phyloP scores from a whole-genome alignment of 2,797 vertebrate species.

The Pterois miles region DNA sequence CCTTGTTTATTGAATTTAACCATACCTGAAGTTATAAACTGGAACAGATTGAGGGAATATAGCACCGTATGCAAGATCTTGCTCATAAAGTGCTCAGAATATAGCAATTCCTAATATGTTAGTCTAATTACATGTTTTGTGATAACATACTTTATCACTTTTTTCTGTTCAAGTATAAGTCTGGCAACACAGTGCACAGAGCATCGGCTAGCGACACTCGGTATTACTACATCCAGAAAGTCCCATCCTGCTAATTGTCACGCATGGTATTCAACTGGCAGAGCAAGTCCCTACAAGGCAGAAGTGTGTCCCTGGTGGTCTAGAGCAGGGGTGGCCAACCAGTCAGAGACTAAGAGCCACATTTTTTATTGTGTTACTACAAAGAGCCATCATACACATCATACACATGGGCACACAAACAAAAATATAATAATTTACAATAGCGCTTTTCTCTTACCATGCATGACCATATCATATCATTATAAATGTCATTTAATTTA shows the following conservation, averaged over 20 bases:
- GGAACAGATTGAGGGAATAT: neutral
- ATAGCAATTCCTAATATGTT: neutral
- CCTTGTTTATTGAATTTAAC: neutral
- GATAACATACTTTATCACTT: neutral
- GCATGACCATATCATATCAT: too few relatives aligned
- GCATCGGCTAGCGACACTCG: conserved; percentile 2
- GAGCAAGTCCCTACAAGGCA: too few relatives aligned
- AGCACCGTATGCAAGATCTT: neutral
- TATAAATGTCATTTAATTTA: too few relatives aligned
- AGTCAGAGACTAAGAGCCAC: too few relatives aligned
- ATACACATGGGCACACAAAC: too few relatives aligned
- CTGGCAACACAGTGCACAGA: neutral
- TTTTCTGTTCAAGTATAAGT: neutral
- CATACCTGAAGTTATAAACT: neutral
- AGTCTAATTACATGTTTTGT: neutral
- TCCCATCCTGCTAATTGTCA: neutral
- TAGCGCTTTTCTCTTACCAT: too few relatives aligned
- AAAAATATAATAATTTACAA: too few relatives aligned
- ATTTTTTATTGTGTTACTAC: too few relatives aligned
- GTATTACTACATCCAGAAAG: neutral
- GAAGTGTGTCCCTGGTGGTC: conserved; percentile 3
- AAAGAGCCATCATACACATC: too few relatives aligned
- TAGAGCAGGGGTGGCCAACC: too few relatives aligned
- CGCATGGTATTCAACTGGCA: neutral
- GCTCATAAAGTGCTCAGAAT: neutral